Base-by-base conservation (phyloP, 1,140 invertebrate species). In the Glossosoma conforme region DNA sequence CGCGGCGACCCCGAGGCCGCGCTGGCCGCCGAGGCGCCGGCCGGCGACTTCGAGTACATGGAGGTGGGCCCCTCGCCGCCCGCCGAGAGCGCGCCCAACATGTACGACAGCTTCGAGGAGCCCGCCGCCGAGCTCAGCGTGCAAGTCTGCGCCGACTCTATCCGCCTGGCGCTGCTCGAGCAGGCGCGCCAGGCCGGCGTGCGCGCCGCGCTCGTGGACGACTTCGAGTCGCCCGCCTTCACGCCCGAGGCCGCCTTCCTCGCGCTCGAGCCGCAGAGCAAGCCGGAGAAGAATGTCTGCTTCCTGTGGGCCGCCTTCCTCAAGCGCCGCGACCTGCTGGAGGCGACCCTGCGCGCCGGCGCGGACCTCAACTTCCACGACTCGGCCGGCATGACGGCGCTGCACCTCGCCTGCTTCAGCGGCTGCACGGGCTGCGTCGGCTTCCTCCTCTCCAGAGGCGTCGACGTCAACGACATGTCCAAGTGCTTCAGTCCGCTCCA, bases 361-460 rank as follows among this genome's bases (percentile, higher is more conserved):
- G 84, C 84, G n/a, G 81, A 87, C 54, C 65, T 86, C 20, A 69
- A 82, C 47, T 82, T 83, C 58, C 76, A 72, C 52, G 83, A 89
- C 61, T 78, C 81, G 14, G 77, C 81, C 36, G 85, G 85, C 1
- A 65, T 87, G 42, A 82, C 80, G 0, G 80, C 85, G 3, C 61
- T 90, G 18, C 86, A 90, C 64, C 69, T 87, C 44, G 80, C 81
- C n/a, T 82, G 87, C 2, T 89, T 89, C 61, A 85, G 83, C 57
- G 84, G 87, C 11, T 87, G 81, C 56, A 62, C 82, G 21, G 77
- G 81, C n/a, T 83, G 84, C 28, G 77, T 85, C 10, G 78, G 76
- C 44, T 83, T 82, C 59, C 67, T 91, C 3, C 77, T 91, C 25
- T 66, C 75, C 17, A 75, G 81, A 54, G 84, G 84, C 1, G 78